Percentiles rank a stretch among this genome's conserved stretches.
phyloP scores from a whole-genome alignment of 2,888 invertebrate species.

The Ceratothoa steindachneri region DNA sequence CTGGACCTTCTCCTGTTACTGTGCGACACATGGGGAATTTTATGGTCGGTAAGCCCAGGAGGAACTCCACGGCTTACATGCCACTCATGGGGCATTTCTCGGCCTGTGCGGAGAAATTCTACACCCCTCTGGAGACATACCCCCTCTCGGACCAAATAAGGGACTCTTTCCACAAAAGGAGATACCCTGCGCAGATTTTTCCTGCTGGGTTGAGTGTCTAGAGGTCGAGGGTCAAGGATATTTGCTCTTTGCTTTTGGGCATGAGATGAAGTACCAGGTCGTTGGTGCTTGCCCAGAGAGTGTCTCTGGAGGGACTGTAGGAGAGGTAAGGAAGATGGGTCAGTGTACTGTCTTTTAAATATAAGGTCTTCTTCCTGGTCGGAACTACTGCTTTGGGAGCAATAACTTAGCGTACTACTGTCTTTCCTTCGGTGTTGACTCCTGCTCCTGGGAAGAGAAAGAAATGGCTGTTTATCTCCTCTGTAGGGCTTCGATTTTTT shows the following conservation, averaged over 20 bases:
- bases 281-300: not conserved
- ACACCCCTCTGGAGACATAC: not conserved
- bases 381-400: not conserved
- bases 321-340: conserved; percentile 18
- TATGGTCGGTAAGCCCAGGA: not conserved
- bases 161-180: not conserved
- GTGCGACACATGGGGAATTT: not conserved
- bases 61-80: not conserved
- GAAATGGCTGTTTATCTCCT: not conserved
- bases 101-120: not conserved
- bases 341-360: not conserved
- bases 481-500: not conserved
- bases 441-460: not conserved
- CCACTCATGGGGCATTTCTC: not conserved
- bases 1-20: not conserved
- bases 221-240: not conserved
- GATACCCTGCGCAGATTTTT: not conserved
- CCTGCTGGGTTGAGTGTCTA: not conserved
- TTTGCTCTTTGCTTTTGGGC: not conserved
- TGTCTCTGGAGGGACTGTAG: conserved; percentile 19
- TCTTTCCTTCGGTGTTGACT: not conserved
- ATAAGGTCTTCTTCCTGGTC: not conserved
- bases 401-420: not conserved
- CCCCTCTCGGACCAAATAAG: not conserved
- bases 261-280: not conserved